phyloP scores from a whole-genome alignment of 2,113 vertebrate genomes.

The Diglossa brunneiventris region DNA sequence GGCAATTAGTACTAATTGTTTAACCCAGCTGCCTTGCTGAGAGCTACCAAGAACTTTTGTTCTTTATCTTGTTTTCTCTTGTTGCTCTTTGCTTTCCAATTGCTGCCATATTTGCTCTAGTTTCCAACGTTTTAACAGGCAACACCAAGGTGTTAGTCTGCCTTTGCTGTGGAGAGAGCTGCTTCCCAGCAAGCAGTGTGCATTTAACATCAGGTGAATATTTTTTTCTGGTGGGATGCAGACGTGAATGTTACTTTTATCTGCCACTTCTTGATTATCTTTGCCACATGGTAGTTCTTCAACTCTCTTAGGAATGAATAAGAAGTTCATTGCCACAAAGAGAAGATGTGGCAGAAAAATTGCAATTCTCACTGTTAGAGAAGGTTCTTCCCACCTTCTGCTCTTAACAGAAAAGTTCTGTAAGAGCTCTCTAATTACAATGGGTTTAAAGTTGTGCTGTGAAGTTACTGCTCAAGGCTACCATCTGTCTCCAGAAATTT shows the following conservation, averaged over 20 bases:
- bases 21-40: constrained; percentile 86
- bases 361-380: neutral
- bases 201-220: constrained; percentile 16
- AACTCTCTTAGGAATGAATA: neutral
- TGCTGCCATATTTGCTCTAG: constrained; percentile 72
- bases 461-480: constrained; percentile 65
- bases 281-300: neutral
- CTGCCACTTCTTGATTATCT: neutral
- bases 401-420: neutral
- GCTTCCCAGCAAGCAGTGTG: neutral
- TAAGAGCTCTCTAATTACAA: constrained; percentile 26
- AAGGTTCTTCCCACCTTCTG: constrained; percentile 21
- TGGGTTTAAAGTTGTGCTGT: constrained; percentile 55
- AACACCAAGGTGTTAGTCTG: constrained; percentile 41
- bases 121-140: constrained; percentile 50
- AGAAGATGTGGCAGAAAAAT: neutral
- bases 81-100: constrained; percentile 73
- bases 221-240: neutral
- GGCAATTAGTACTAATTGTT: constrained; percentile 89
- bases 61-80: constrained; percentile 79
- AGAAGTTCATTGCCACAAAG: neutral
- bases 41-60: constrained; percentile 83
- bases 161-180: constrained; percentile 21
- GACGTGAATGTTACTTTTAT: neutral
- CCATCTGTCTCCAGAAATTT: constrained; percentile 69